Evolutionary conservation across 2,888 invertebrate species (phyloP).

Genomic region (Acleris literana): DNA sequence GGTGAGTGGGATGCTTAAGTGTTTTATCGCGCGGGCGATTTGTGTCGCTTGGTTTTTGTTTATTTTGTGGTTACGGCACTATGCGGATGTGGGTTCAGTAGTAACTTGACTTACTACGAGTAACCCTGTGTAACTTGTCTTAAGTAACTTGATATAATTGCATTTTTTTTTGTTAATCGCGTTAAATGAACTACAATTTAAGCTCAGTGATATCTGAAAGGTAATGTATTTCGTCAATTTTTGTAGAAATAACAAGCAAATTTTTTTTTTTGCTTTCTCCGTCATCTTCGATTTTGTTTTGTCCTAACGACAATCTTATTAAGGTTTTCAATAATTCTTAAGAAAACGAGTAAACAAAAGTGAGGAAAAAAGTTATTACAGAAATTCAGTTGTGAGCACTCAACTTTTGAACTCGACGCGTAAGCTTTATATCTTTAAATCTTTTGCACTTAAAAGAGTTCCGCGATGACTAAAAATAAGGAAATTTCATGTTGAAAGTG

Average conservation of each 20-base stretch:
- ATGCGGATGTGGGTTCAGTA: constrained; percentile 19
- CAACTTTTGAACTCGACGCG: constrained; percentile 1
- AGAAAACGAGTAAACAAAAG: constrained; percentile 1
- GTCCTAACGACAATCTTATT: not conserved
- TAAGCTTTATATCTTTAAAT: constrained; percentile 21
- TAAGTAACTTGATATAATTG: too few relatives aligned
- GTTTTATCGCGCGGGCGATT: constrained; percentile 35
- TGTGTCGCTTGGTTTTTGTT: constrained; percentile 29
- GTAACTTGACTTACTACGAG: not conserved
- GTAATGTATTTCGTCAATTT: not conserved
- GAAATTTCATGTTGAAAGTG: not conserved
- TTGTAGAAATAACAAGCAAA: too few relatives aligned
- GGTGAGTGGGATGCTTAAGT: constrained; percentile 56
- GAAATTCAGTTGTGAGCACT: constrained; percentile 9
- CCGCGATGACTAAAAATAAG: constrained; percentile 1
- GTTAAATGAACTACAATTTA: too few relatives aligned
- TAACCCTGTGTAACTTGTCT: not conserved
- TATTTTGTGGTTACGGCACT: constrained; percentile 24
- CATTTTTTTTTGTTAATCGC: too few relatives aligned
- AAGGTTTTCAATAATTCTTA: not conserved
- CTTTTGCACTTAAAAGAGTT: constrained; percentile 21
- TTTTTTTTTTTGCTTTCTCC: not conserved
- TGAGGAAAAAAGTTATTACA: constrained; percentile 8
- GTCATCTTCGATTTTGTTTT: not conserved
- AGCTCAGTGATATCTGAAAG: not conserved